Base-by-base conservation (phyloP, 2,113 vertebrate genomes). In the Tachuris rubrigastra region DNA sequence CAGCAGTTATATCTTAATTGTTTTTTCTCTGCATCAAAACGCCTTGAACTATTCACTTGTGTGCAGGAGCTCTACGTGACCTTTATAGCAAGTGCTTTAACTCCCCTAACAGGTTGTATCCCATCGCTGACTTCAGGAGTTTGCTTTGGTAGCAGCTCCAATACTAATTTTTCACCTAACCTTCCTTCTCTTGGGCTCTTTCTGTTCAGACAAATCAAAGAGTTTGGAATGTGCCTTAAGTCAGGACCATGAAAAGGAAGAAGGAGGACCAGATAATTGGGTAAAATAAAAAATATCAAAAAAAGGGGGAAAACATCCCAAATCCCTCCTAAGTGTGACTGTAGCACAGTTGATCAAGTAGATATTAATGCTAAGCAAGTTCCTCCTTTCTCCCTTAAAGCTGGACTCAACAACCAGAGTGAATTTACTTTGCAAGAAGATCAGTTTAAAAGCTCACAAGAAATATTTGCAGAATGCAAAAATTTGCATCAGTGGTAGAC, bases 1-100 rank as follows among this genome's bases (percentile, higher is more conserved):
- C 82, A 82, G 93, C 63, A 93, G 90, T 89, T 96, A 30, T 55
- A 94, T 90, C 96, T 96, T 97, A 94, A 94, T 96, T 97, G 89
- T 14, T 87, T 91, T 94, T 95, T 91, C 84, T 96, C 58, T 93
- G 80, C 93, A 94, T 93, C 91, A 93, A 71, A 94, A 91, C 1
- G 0, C 68, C 93, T 89, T 85, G 78, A 96, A 95, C 93, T 88
- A 63, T 73, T 95, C 85, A 83, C 82, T 96, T 25, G 11, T 52
- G 63, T 68, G 55, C 93, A 90, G 92, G 50, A 97, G 94, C 68
- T 76, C 68, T 88, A 28, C 5, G 1, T 92, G 88, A 93, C 94
- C 96, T 97, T 82, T 56, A 25, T 3, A 8, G 66, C 63, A 75
- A 94, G 81, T 28, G 50, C 55, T 83, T 68, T 74, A 82, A 83